phyloP scores from a whole-genome alignment of 2,113 vertebrate species.

The Chaenocephalus aceratus region DNA sequence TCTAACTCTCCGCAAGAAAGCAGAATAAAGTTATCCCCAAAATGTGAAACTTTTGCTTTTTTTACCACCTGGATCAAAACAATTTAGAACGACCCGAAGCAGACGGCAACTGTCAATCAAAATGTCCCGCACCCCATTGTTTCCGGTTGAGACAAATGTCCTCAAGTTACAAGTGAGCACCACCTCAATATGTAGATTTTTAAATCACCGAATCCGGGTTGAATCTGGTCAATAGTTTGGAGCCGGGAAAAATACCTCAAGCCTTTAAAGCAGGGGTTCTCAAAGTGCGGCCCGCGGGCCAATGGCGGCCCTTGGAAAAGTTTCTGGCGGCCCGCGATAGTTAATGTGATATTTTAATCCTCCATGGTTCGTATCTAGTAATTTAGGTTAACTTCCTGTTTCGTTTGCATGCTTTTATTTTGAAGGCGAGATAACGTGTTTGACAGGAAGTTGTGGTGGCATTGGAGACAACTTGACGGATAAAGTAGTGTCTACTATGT shows the following conservation, averaged over 20 bases:
- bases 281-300: no score
- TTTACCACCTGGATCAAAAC: not conserved
- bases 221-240: conserved; percentile 42
- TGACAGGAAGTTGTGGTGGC: no score
- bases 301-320: no score
- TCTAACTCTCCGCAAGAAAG: not conserved
- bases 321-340: no score
- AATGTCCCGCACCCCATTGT: not conserved
- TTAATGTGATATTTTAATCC: no score
- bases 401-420: no score
- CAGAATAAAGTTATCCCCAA: not conserved
- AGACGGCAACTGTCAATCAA: not conserved
- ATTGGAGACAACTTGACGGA: no score
- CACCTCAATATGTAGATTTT: conserved; percentile 46
- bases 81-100: not conserved
- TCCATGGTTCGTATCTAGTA: no score
- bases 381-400: no score
- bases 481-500: no score
- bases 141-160: not conserved
- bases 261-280: conserved; percentile 43
- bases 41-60: not conserved
- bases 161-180: not conserved
- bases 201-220: conserved; percentile 45
- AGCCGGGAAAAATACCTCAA: conserved; percentile 17
- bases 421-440: no score